Evolutionary conservation across 30 jellyfish, hydroid and myxozoan genomes (phyloP), one percentile per base, ranked within the genome.

Genomic region (Aurelia sp.): DNA sequence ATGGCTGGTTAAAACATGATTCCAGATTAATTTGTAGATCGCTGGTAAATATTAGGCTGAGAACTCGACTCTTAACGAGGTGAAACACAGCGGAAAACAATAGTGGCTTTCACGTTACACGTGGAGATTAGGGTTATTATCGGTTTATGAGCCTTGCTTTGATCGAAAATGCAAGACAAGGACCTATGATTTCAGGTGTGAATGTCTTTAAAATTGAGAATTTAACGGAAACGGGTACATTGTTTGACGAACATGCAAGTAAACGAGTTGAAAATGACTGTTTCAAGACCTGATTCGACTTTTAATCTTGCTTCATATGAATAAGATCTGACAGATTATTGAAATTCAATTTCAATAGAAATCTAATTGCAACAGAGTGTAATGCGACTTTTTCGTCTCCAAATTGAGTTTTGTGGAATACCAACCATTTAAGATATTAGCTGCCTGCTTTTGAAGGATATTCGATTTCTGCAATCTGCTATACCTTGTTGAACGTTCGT

Each of bases 1-100:
- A 84, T 73, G 93, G 93, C 87, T 84, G 93, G 93, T 84, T 84
- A 84, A 84, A 84, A 73, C 93, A 84, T 84, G 93, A 84, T 84
- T 84, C 93, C 93, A 84, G 93, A 84, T 84, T 84, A 84, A 74
- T 84, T 84, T 84, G 93, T 57, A 73, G 93, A 84, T 84, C 93
- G 82, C 93, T 70, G 88, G 93, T 73, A 84, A 84, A 84, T 84
- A 84, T 72, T 84, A 84, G 86, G 88, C 68, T 61, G 93, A 72
- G 93, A 72, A 52, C 87, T 65, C 82, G 88, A 22, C 93, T 62
- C 93, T 84, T 84, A 84, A 84, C 93, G 93, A 84, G 93, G 93
- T 84, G 93, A 84, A 84, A 73, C 88, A 38, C 93, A 84, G 88
- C 88, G 88, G 75, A 72, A 62, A 19, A 84, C 88, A 73, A 84